These are phyloP conservation scores for Sturnira hondurensis DNA, from an alignment of 2,113 vertebrate species.

Conservation along the genomic window DNA sequence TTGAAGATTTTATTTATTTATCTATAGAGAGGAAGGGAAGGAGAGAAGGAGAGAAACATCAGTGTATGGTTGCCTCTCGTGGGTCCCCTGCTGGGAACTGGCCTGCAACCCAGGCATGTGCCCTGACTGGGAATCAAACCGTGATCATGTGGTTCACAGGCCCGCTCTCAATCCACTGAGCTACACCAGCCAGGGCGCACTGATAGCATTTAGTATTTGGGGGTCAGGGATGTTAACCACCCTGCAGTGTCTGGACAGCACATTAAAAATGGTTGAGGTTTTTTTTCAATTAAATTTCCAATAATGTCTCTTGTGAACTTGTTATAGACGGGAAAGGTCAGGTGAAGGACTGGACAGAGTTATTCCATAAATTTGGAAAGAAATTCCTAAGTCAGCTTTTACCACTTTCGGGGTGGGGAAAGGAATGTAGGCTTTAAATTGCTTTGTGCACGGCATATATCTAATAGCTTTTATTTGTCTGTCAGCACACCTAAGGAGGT, in stretches of 20 bases:
- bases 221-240: not conserved
- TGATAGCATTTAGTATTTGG: not conserved
- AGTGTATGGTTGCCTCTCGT: no score
- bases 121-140: no score
- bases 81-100: no score
- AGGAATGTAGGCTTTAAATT: not conserved
- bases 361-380: not conserved
- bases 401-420: not conserved
- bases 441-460: not conserved
- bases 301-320: not conserved
- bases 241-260: not conserved
- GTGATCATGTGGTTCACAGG: no score
- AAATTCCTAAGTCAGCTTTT: not conserved
- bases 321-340: not conserved
- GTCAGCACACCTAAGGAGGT: constrained; percentile 24
- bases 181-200: no score
- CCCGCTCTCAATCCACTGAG: no score
- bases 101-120: no score
- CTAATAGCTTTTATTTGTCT: constrained; percentile 18
- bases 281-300: not conserved
- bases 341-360: not conserved
- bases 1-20: no score
- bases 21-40: no score
- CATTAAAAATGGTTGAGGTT: not conserved
- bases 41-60: no score